These are phyloP conservation scores for Campaea margaritaria DNA, from an alignment of 2,888 invertebrate genomes.

Conservation along the genomic window DNA sequence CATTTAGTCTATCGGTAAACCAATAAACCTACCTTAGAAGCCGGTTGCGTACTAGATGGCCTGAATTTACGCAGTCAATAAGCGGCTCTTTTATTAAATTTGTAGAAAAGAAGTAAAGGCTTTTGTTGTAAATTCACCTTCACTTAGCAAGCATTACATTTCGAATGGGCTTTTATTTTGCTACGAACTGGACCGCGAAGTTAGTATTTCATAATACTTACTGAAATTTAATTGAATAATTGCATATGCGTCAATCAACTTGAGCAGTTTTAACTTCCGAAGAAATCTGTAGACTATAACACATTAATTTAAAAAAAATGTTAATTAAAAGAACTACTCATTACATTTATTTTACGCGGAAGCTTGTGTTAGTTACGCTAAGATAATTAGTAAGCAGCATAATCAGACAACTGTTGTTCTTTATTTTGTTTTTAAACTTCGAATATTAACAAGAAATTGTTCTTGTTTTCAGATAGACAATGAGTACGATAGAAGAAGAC, in stretches of 20 bases:
- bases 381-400: no score
- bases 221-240: conserved; percentile 22
- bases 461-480: conserved; percentile 77
- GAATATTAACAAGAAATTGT: conserved; percentile 28
- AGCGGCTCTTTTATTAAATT: no score
- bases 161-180: conserved; percentile 10
- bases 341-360: background rate
- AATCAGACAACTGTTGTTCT: background rate
- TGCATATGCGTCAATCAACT: conserved; percentile 2
- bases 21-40: no score
- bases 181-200: conserved; percentile 22
- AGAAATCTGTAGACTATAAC: background rate
- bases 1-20: no score
- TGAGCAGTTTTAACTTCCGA: conserved; percentile 6
- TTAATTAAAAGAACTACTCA: background rate
- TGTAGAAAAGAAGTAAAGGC: no score
- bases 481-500: conserved; percentile 80
- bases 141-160: background rate
- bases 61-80: no score
- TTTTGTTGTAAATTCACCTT: no score
- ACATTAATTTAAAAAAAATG: background rate
- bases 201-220: conserved; percentile 17
- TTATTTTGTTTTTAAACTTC: background rate
- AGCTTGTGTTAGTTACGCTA: no score
- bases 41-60: no score